A percentile compares a stretch with the other conserved stretches of the same genome.
phyloP scores from a whole-genome alignment of 2,888 invertebrate genomes.

The Gastrophysa polygoni region DNA sequence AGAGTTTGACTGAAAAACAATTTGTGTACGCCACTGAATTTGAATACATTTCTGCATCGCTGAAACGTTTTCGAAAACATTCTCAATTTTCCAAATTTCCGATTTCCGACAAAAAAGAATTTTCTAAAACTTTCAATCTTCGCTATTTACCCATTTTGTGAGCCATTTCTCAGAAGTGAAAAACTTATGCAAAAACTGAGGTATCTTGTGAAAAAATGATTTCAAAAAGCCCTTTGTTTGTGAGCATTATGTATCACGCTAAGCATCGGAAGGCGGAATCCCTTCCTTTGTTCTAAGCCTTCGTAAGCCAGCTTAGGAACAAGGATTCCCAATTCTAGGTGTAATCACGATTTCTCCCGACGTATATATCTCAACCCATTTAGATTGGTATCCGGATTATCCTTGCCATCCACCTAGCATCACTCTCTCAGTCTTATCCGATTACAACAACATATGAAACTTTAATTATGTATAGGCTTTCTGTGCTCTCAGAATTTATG shows the following conservation, averaged over 20 bases:
- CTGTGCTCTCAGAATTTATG: conserved; percentile 15
- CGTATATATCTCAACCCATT: conserved; percentile 46
- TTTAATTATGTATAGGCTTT: conserved; percentile 40
- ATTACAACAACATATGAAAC: conserved; percentile 39
- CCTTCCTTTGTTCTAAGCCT: conserved; percentile 41
- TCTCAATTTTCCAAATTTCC: no score
- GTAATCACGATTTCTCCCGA: conserved; percentile 49
- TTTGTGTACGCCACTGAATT: no score
- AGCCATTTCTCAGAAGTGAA: no score
- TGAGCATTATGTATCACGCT: conserved; percentile 44
- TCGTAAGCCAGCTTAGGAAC: conserved; percentile 37
- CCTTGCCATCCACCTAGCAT: conserved; percentile 26
- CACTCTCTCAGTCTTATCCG: conserved; percentile 31
- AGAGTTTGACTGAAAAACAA: no score
- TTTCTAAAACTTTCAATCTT: no score
- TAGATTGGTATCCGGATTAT: conserved; percentile 51
- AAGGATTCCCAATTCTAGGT: conserved; percentile 51
- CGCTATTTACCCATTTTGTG: no score
- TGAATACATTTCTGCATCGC: no score
- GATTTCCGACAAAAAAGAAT: no score
- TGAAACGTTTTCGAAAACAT: no score
- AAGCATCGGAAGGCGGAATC: conserved; percentile 38
- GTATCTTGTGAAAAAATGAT: conserved; percentile 34
- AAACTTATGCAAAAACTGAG: conserved; percentile 40
- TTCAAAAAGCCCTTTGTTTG: conserved; percentile 44